These are phyloP conservation scores for Drosophila bocqueti DNA, from an alignment of 1,140 invertebrate species.

Conservation along the genomic window DNA sequence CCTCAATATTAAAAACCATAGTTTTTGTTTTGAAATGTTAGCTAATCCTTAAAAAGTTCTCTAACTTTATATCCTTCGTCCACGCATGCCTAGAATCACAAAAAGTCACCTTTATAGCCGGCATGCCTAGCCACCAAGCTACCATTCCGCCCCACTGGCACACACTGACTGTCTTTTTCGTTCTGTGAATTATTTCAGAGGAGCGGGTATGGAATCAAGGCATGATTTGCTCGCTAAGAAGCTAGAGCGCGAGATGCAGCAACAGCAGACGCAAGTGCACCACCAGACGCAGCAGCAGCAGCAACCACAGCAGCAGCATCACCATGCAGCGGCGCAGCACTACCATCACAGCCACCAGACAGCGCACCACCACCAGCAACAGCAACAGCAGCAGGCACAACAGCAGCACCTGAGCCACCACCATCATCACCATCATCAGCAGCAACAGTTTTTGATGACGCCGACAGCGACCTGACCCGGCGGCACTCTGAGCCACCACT, in stretches of 20 bases:
- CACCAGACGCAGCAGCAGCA: slow-evolving; percentile 71
- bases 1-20: neutral
- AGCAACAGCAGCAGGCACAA: slow-evolving; percentile 60
- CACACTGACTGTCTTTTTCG: slow-evolving; percentile 12
- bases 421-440: slow-evolving; percentile 71
- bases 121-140: slow-evolving; percentile 31
- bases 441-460: slow-evolving; percentile 84
- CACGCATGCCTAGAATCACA: slow-evolving; percentile 18
- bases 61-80: neutral
- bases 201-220: slow-evolving; percentile 85
- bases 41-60: neutral
- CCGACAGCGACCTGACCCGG: slow-evolving; percentile 85
- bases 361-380: slow-evolving; percentile 51
- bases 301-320: slow-evolving; percentile 67
- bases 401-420: slow-evolving; percentile 66
- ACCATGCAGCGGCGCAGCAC: slow-evolving; percentile 69
- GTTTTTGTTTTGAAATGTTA: neutral
- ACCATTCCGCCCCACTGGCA: neutral
- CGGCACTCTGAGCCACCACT: slow-evolving; percentile 53
- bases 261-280: slow-evolving; percentile 72
- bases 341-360: slow-evolving; percentile 70
- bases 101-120: slow-evolving; percentile 5
- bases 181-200: slow-evolving; percentile 68
- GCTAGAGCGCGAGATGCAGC: slow-evolving; percentile 80
- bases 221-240: slow-evolving; percentile 85